phyloP scores from a whole-genome alignment of 1,140 invertebrate species.

The Cryptotermes secundus region DNA sequence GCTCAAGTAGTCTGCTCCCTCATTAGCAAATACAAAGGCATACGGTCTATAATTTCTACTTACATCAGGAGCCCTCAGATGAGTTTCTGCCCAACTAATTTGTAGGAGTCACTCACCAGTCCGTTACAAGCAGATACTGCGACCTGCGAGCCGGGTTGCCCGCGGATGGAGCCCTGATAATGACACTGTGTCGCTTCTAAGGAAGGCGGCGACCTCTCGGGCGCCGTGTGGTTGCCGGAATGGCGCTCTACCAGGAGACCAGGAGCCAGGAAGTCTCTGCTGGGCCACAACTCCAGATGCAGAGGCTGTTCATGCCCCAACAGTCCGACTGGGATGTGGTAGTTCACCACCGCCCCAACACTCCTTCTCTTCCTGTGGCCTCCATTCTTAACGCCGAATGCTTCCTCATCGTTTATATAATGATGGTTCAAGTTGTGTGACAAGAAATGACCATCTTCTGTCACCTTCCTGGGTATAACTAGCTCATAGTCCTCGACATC shows the following conservation, averaged over 20 bases:
- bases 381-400: constrained; percentile 39
- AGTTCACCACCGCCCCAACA: constrained; percentile 49
- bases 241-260: constrained; percentile 70
- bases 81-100: too few species aligned
- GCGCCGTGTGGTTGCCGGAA: constrained; percentile 51
- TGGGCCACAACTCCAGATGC: constrained; percentile 60
- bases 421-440: constrained; percentile 57
- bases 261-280: constrained; percentile 65
- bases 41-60: too few species aligned
- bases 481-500: constrained; percentile 52
- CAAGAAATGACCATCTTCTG: constrained; percentile 53
- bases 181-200: constrained; percentile 60
- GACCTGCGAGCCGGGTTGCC: constrained; percentile 63
- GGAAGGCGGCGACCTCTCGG: constrained; percentile 50
- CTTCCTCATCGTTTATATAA: constrained; percentile 42
- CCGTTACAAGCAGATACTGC: constrained; percentile 79
- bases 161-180: constrained; percentile 70
- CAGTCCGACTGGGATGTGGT: constrained; percentile 55
- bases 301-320: constrained; percentile 45
- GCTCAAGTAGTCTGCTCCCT: too few species aligned
- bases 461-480: constrained; percentile 59
- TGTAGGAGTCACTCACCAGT: constrained; percentile 64
- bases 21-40: too few species aligned
- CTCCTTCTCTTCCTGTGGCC: neutral
- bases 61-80: too few species aligned